Base-by-base conservation (phyloP, 2,797 vertebrate genomes). In the Semotilus atromaculatus region DNA sequence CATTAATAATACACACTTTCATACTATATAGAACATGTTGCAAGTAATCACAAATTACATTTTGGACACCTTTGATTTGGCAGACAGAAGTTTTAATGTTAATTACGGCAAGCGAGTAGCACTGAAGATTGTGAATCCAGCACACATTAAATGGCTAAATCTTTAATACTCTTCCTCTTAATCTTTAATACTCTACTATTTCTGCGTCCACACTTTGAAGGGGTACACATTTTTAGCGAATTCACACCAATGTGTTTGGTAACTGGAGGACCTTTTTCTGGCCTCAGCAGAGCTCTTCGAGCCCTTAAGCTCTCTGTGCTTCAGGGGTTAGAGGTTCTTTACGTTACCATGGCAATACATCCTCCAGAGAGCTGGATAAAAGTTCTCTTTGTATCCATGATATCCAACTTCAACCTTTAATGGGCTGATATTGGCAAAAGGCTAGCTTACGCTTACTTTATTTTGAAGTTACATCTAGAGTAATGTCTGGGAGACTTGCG, bases 311-410 rank as follows among this genome's bases (percentile, higher is more conserved):
- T 82, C 51, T 23, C 40, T 60, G 19, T 77, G 64, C 64, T 71
- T 71, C n/a, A 19, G 29, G 74, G 82, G 82, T 71, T 78, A 84
- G 64, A 38, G 48, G 36, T 84, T 51, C n/a, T 84, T 34, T 14
- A 26, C 0, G 83, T 86, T 78, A 38, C 81, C 77, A 83, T 87
- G 78, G 88, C 62, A 81, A 85, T 81, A 7, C 60, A 83, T 68
- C 45, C 38, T 81, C 43, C 40, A 51, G 60, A 55, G 80, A 78
- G 68, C 36, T 18, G 38, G 70, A 74, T 82, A 74, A 73, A 82
- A 84, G 74, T 70, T 51, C 0, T 75, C 81, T 40, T 75, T 67
- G 29, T 71, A 76, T 38, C 60, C 62, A 53, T 40, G 74, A 76
- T 76, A 64, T 83, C 66, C 75, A 84, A 53, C 64, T 79, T 83